Base-by-base conservation (phyloP, 2,797 vertebrate species). In the Cynopterus sphinx region DNA sequence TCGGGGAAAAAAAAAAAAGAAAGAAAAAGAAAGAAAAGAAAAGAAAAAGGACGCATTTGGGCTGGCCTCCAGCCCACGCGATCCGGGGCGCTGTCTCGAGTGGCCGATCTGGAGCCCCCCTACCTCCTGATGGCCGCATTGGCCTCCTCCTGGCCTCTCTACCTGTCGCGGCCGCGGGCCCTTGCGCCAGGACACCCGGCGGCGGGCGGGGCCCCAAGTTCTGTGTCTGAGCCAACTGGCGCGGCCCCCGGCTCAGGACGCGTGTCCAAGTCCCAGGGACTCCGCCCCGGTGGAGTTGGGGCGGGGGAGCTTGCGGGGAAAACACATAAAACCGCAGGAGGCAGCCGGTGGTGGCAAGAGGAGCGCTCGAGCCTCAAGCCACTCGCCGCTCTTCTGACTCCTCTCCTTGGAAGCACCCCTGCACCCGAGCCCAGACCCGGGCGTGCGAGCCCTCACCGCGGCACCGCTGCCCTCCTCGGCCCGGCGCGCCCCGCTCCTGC, bases 21-120 rank as follows among this genome's bases (percentile, higher is more conserved):
- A 33, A 33, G 33, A 33, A 33, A 33, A 33, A 33, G 33, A 33
- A 33, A 33, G 33, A 33, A 33, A 33, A 33, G 33, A 33, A 33
- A 33, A 33, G 94, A 97, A 98, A 96, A 98, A 97, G 96, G 96
- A 73, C 96, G 36, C 70, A 90, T 71, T 63, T n/a, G 81, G 92
- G 68, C 77, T 4, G 79, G 79, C 8, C 57, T 49, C 46, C 33
- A 73, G 21, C 93, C 96, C 91, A 77, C 17, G 78, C 6, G 33
- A 26, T 39, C n/a, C 2, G 16, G 31, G 28, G 6, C 22, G 19
- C n/a, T 1, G 84, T 67, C 67, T 79, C 68, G 51, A 26, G 59
- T 1, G 55, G 31, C 41, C 41, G 28, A 39, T 43, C 75, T 53
- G 2, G 1, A 57, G 39, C 61, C 75, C 63, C 49, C 39, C 22